A percentile compares a stretch with the other conserved stretches of the same genome.
phyloP scores from a whole-genome alignment of 2,888 invertebrate genomes.

The Pardosa pseudoannulata region DNA sequence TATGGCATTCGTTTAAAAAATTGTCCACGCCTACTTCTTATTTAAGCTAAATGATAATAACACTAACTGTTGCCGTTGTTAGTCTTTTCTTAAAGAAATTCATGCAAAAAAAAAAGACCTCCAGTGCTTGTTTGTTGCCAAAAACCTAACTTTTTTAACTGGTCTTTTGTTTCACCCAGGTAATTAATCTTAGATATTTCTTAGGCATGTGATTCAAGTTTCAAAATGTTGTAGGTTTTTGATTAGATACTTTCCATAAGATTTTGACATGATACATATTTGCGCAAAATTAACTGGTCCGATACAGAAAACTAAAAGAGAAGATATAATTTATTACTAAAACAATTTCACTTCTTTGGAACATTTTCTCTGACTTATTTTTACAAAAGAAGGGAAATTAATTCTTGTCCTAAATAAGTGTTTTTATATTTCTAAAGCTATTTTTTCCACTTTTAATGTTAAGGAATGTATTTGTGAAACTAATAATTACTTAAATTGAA shows the following conservation, averaged over 20 bases:
- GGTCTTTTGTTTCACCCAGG: slow-evolving; percentile 46
- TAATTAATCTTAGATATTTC: slow-evolving; percentile 64
- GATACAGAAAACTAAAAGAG: neutral
- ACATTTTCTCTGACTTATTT: no score
- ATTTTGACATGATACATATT: slow-evolving; percentile 63
- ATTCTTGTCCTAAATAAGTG: no score
- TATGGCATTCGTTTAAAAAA: slow-evolving; percentile 52
- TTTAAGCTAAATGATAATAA: slow-evolving; percentile 38
- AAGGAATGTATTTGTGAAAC: no score
- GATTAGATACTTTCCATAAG: slow-evolving; percentile 52
- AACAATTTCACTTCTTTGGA: no score
- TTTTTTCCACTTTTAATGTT: no score
- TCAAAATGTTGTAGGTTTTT: slow-evolving; percentile 24
- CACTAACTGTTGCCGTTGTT: slow-evolving; percentile 21
- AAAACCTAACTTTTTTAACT: slow-evolving; percentile 68
- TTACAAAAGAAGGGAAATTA: no score
- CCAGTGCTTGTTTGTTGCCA: slow-evolving; percentile 35
- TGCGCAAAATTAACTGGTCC: slow-evolving; percentile 50
- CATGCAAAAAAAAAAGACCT: slow-evolving; percentile 16
- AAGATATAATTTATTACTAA: no score
- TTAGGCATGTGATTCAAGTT: neutral
- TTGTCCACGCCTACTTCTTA: slow-evolving; percentile 48
- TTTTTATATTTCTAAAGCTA: no score
- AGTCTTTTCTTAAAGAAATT: slow-evolving; percentile 43
- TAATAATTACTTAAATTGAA: no score